These are phyloP conservation scores for Heteropelma amictum DNA, from an alignment of 2,888 invertebrate genomes.

Conservation along the genomic window DNA sequence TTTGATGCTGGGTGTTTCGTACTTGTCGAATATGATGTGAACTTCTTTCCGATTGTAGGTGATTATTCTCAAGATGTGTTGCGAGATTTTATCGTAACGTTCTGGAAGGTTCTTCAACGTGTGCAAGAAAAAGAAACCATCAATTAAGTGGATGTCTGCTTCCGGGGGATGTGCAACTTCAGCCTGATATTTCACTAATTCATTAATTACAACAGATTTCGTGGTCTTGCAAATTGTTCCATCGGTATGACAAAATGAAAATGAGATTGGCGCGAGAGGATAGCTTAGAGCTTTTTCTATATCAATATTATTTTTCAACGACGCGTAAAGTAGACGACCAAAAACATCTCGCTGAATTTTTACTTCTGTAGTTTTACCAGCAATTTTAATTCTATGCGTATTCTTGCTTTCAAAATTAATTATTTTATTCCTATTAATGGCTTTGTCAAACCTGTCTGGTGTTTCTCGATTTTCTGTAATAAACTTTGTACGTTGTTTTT, in stretches of 20 bases:
- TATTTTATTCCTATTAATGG: constrained; percentile 61
- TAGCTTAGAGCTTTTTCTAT: constrained; percentile 62
- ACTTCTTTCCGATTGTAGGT: constrained; percentile 62
- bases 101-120: constrained; percentile 58
- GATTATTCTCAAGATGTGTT: constrained; percentile 56
- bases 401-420: constrained; percentile 57
- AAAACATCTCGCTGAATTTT: constrained; percentile 61
- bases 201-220: constrained; percentile 47
- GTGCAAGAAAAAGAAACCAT: constrained; percentile 65
- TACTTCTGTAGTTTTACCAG: constrained; percentile 62
- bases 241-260: constrained; percentile 63
- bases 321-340: constrained; percentile 57
- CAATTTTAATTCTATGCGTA: constrained; percentile 61
- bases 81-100: constrained; percentile 58
- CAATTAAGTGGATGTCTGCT: constrained; percentile 60
- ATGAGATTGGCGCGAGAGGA: constrained; percentile 62
- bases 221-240: constrained; percentile 52
- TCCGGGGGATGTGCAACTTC: constrained; percentile 55
- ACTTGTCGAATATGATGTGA: constrained; percentile 66
- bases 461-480: not conserved
- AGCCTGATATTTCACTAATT: constrained; percentile 47
- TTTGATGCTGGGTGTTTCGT: constrained; percentile 62
- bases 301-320: constrained; percentile 61
- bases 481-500: constrained; percentile 52
- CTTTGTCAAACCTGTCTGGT: constrained; percentile 60